Conservation (phyloP, 1,140 invertebrate genomes). For the Rhopalosiphum padi region DNA sequence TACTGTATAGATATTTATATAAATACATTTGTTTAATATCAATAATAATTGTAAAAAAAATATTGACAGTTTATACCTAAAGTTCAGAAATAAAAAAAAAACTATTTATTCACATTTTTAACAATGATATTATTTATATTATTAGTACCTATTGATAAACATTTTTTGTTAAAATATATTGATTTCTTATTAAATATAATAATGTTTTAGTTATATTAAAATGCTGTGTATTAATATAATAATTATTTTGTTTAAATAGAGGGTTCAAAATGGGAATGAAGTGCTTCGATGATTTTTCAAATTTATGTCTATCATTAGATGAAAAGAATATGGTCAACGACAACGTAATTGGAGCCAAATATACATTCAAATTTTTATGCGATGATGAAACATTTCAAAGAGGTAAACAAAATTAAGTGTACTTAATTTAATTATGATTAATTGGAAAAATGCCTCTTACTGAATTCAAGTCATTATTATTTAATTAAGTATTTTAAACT, state of each 20-base stretch:
- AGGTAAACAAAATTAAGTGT: slow-evolving; percentile 57
- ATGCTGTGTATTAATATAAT: not conserved
- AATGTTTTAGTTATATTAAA: not conserved
- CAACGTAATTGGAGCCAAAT: slow-evolving; percentile 60
- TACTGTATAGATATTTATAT: too few species aligned
- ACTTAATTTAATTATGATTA: not conserved
- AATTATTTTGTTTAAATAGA: slow-evolving; percentile 55
- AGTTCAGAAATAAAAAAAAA: too few species aligned
- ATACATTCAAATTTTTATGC: slow-evolving; percentile 62
- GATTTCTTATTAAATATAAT: not conserved
- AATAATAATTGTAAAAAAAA: too few species aligned
- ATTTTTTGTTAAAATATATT: not conserved
- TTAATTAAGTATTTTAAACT: not conserved
- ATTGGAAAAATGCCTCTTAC: not conserved
- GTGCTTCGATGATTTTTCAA: slow-evolving; percentile 60
- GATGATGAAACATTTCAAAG: slow-evolving; percentile 61
- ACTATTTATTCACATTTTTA: not conserved
- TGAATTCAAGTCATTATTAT: not conserved
- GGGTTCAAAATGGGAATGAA: slow-evolving; percentile 62
- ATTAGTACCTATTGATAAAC: not conserved
- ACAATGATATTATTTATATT: not conserved
- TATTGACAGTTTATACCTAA: too few species aligned
- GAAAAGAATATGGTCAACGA: slow-evolving; percentile 60
- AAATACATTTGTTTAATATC: too few species aligned
- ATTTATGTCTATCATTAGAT: slow-evolving; percentile 58